These are phyloP conservation scores for Ophioderma brevispina DNA, from an alignment of 35 echinoderm and acorn worm species.

Conservation along the genomic window DNA sequence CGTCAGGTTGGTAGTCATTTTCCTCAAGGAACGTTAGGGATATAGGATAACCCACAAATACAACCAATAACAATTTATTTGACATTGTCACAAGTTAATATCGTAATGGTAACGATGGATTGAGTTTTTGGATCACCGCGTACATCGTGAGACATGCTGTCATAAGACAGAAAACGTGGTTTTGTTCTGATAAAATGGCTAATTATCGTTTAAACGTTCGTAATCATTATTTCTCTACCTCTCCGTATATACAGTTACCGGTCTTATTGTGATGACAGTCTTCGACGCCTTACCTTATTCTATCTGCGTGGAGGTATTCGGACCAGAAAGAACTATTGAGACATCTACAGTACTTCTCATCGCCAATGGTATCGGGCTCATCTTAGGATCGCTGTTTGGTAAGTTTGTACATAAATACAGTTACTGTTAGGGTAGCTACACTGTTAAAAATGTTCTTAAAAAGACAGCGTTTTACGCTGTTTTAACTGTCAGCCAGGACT, in stretches of 20 bases:
- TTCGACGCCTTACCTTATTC: conserved; percentile 91
- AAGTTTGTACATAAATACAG: too few species aligned
- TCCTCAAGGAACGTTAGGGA: too few species aligned
- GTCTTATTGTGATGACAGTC: conserved; percentile 74
- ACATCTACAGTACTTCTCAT: conserved; percentile 65
- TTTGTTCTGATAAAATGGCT: neutral
- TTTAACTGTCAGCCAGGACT: too few species aligned
- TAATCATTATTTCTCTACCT: neutral
- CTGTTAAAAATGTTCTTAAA: too few species aligned
- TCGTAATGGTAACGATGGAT: too few species aligned
- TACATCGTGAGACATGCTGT: too few species aligned
- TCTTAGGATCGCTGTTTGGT: conserved; percentile 82
- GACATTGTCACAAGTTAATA: too few species aligned
- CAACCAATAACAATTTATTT: too few species aligned
- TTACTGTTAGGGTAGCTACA: too few species aligned
- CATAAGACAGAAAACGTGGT: neutral
- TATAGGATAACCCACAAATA: too few species aligned
- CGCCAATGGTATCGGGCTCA: conserved; percentile 78
- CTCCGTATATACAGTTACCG: conserved; percentile 56
- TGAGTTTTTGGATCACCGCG: too few species aligned
- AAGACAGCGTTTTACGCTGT: neutral
- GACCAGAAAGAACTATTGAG: conserved; percentile 56
- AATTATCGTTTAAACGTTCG: neutral
- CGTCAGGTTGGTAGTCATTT: too few species aligned
- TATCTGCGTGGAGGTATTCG: conserved; percentile 85